Evolutionary conservation across 2,888 invertebrate species (phyloP), one percentile per base, ranked within the genome.

Genomic region (Holacanthella duospinosa): DNA sequence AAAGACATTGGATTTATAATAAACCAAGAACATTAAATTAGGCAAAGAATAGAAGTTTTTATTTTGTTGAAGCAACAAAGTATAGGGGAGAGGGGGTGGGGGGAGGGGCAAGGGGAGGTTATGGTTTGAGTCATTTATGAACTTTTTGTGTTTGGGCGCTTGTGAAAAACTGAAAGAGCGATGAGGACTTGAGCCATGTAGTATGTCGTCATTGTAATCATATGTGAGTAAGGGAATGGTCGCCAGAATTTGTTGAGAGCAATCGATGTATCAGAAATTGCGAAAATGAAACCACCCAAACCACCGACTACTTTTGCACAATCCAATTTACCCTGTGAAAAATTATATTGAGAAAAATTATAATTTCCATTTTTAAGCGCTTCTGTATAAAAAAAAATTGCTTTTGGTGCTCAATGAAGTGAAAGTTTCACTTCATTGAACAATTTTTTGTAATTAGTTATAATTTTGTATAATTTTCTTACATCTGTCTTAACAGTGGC

Each of bases 121-220:
- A n/a, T n/a, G n/a, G n/a, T n/a, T n/a, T n/a, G n/a, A n/a, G n/a
- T n/a, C n/a, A n/a, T 36, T 36, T 36, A 36, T 36, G 36, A 36
- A 16, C 36, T 36, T 36, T 36, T 36, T 6, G 16, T 6, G 9
- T 6, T 9, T 16, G 36, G 36, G 6, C 36, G 6, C 16, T 36
- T 36, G 36, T 36, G 36, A 16, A 36, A 36, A 16, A 86, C 85
- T 76, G 90, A 90, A 59, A 91, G 78, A 16, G 91, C 84, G 74
- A 93, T 87, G 60, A 87, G 86, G 70, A 93, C 81, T 81, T 93
- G 93, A 24, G 87, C 93, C 67, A 86, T 82, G 78, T 93, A 93
- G 79, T 93, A 93, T 0, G 91, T 89, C 12, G 84, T 77, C 93
- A 93, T 93, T 68, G 93, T 87, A 67, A 87, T 79, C 67, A 84